Evolutionary conservation across 1,140 invertebrate genomes (phyloP), one percentile per base, ranked within the genome.

Genomic region (Thalassaphorura encarpata): DNA sequence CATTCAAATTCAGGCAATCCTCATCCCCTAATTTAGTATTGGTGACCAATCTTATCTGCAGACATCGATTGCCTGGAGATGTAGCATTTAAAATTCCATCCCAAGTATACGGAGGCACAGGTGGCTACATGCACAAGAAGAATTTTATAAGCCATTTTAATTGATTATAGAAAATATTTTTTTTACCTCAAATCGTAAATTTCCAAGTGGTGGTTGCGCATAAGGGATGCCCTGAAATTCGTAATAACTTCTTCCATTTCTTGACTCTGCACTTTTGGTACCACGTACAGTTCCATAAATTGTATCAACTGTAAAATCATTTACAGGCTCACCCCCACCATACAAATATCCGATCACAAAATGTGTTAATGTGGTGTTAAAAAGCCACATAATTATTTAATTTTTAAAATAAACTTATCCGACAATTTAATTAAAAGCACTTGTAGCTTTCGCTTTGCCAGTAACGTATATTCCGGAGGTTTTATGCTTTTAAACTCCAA

Each of bases 1-100:
- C 67, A 60, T 80, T 80, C 45, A 80, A 64, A 58, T 78, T 80
- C 0, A 80, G 67, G 62, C 79, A 80, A 63, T 81, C 77, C 67
- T 80, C 79, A 2, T 67, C 45, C 31, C 72, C 72, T 11, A 55
- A 27, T 42, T 49, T 51, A 18, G 54, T 28, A 0, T 27, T 19
- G 0, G 58, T 55, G 16, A 60, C 52, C 11, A 55, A 43, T 36
- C 55, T 48, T 21, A 60, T 55, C 64, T 76, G 73, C 13, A 75
- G 39, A 57, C 75, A 76, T 2, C 58, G 51, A 28, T 67, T 60
- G 1, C 71, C 68, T 48, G 64, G 67, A 53, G 69, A 70, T 0
- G 67, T 73, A 3, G 73, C 75, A 2, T 68, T 52, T 48, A 72
- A 57, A 41, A 72, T 68, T 4, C 74, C 75, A 13, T 57, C 31